Evolutionary conservation across 2,888 invertebrate species (phyloP), one percentile per base, ranked within the genome.

Genomic region (Sphaerophoria taeniata): DNA sequence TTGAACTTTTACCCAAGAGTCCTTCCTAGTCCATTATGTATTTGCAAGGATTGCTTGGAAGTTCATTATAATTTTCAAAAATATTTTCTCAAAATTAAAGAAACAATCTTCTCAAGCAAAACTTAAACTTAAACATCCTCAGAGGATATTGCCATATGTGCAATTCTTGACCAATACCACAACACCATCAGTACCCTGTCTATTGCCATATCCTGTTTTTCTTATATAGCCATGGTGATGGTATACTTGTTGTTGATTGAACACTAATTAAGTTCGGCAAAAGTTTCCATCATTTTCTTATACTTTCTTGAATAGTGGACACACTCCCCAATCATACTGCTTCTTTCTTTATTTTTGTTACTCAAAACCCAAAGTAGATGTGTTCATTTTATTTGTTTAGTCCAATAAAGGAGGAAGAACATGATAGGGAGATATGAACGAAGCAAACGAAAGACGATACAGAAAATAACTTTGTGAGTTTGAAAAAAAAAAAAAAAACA

Each of bases 161-260:
- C 74, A 77, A 55, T 70, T 77, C 73, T 73, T 63, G 56, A 45
- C 36, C 67, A 73, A 49, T 47, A 74, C 81, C 76, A 73, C 73
- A 77, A 69, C 70, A 73, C 81, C 80, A 24, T 24, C 24, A 58
- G 70, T 58, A 76, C 63, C 76, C 47, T 36, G 55, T 16, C 60
- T 67, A 73, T 78, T 65, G 55, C 51, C 70, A 58, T 78, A 61
- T 81, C 63, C 73, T 72, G 55, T 69, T 45, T 51, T 24, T 58
- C 73, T 16, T 53, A 58, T 70, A 70, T 85, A 76, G 53, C 58
- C 81, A 85, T 85, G 65, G 85, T 85, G 85, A 85, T 81, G 65
- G 76, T 81, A 85, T 85, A 85, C 81, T 90, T 91, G 90, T 90
- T 91, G 90, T 90, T 90, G 90, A 91, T 90, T 90, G 90, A 90